Conservation (phyloP, 2,888 invertebrate species). For the Eucriotettix oculatus region DNA sequence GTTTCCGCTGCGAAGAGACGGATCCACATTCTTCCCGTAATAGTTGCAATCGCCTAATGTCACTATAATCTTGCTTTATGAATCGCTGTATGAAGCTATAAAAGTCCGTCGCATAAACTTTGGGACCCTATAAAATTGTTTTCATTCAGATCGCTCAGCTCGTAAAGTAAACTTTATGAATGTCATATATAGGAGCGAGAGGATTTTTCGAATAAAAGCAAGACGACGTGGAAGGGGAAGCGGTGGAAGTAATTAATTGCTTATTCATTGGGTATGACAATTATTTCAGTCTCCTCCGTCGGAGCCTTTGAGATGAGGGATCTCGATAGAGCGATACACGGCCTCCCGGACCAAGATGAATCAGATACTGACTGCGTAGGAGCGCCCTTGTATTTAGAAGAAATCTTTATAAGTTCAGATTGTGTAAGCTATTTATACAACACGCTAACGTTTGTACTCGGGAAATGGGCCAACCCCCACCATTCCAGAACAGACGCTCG, state of each 20-base stretch:
- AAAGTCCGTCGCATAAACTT: not conserved
- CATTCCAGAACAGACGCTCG: not conserved
- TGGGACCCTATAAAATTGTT: not conserved
- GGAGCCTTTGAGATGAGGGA: not conserved
- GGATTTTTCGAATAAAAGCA: too few relatives aligned
- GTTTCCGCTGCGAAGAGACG: too few relatives aligned
- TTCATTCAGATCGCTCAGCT: not conserved
- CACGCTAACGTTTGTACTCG: too few relatives aligned
- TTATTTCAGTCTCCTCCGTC: slow-evolving; percentile 2
- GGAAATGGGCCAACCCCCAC: too few relatives aligned
- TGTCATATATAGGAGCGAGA: not conserved
- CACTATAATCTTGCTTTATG: not conserved
- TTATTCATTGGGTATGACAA: slow-evolving; percentile 9
- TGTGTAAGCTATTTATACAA: not conserved
- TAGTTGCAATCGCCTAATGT: not conserved
- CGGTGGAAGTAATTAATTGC: slow-evolving; percentile 6
- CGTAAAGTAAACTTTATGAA: not conserved
- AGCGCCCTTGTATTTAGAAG: not conserved
- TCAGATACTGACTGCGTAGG: not conserved
- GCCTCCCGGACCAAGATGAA: not conserved
- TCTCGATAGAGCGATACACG: not conserved
- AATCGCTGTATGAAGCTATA: not conserved
- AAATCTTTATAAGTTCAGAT: not conserved
- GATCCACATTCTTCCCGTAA: too few relatives aligned
- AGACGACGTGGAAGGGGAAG: not conserved